phyloP scores from a whole-genome alignment of 2,797 vertebrate species.

The Paguma larvata region DNA sequence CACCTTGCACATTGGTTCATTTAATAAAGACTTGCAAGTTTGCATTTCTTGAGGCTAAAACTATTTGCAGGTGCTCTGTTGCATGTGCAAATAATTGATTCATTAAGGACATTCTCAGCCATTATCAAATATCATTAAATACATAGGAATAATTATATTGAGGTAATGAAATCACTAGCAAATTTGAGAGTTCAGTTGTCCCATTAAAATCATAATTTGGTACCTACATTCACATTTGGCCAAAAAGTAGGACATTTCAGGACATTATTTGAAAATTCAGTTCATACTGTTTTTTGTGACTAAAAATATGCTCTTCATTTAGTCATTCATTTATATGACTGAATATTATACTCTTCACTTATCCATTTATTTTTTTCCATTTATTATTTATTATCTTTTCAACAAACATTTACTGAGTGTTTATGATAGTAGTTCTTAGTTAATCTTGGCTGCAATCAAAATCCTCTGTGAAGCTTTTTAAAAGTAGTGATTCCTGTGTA shows the following conservation, averaged over 20 bases:
- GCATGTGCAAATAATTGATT: slow-evolving; percentile 46
- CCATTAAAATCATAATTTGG: slow-evolving; percentile 55
- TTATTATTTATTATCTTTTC: slow-evolving; percentile 62
- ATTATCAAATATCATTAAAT: slow-evolving; percentile 50
- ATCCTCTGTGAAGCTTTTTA: slow-evolving; percentile 32
- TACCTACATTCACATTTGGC: slow-evolving; percentile 4
- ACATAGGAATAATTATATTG: not conserved
- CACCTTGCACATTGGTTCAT: not conserved
- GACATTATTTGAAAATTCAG: slow-evolving; percentile 46
- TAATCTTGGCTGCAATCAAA: slow-evolving; percentile 58
- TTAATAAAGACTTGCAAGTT: slow-evolving; percentile 10
- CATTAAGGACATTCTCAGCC: not conserved
- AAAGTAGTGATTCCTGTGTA: not conserved
- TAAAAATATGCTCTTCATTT: slow-evolving; percentile 32
- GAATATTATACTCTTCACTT: not conserved
- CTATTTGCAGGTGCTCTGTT: slow-evolving; percentile 56
- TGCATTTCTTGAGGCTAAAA: slow-evolving; percentile 59
- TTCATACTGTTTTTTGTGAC: slow-evolving; percentile 39
- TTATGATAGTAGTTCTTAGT: slow-evolving; percentile 58
- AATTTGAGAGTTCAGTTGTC: slow-evolving; percentile 40
- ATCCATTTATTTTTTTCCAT: not conserved
- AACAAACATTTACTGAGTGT: slow-evolving; percentile 51
- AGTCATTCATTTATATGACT: slow-evolving; percentile 11
- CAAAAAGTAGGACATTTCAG: slow-evolving; percentile 7
- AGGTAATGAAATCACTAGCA: slow-evolving; percentile 44